These are phyloP conservation scores for Thunnus maccoyii DNA, from an alignment of 2,113 vertebrate genomes.

Conservation along the genomic window DNA sequence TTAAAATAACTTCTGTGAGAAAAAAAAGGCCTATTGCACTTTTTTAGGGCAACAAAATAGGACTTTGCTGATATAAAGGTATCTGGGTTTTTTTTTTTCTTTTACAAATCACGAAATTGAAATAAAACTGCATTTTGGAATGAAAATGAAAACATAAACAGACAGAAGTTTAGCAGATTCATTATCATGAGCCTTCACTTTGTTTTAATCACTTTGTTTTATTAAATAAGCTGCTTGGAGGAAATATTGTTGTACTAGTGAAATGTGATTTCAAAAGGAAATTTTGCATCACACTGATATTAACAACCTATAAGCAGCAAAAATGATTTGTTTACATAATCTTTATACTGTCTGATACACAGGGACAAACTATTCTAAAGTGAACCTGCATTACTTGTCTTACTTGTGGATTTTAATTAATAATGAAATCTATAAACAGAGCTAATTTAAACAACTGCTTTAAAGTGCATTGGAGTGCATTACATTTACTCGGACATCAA, in stretches of 20 bases:
- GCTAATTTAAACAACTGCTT: slow-evolving; percentile 7
- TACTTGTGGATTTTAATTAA: no score
- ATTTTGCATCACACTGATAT: background rate
- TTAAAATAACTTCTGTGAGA: background rate
- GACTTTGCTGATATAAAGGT: background rate
- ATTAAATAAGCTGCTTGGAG: background rate
- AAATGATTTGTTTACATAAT: background rate
- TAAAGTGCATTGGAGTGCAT: background rate
- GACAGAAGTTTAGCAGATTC: no score
- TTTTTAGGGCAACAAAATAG: background rate
- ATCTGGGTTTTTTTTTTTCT: background rate
- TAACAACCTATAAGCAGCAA: no score
- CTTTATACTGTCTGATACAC: background rate
- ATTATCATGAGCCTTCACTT: no score
- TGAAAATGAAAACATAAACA: background rate
- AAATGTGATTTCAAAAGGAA: background rate
- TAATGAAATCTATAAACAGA: no score
- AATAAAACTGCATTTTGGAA: background rate
- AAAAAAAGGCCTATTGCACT: background rate
- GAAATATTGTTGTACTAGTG: background rate
- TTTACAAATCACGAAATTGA: background rate
- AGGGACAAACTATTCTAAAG: no score
- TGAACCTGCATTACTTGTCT: no score
- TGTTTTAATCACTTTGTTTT: background rate
- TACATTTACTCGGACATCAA: background rate